Base-by-base conservation (phyloP, 92 coral and sea anemone genomes). In the Siderastrea radians region DNA sequence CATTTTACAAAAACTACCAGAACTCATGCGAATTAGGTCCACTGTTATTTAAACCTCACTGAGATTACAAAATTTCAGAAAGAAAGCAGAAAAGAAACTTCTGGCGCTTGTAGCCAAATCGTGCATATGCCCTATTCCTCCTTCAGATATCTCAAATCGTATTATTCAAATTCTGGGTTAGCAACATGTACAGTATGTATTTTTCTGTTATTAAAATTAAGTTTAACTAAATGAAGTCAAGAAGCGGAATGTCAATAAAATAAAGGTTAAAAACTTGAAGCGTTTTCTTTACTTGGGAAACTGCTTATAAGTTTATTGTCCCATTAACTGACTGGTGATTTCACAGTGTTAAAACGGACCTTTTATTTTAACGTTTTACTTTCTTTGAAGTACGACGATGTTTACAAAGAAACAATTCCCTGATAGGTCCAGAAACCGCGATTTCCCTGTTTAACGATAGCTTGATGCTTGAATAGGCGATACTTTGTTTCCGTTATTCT, bases 141-240 rank as follows among this genome's bases (percentile, higher is more conserved):
- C 17, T 58, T 4, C 57, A 62, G 70, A 26, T 55, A 6, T 58
- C 50, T 73, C 13, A 17, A 73, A 72, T 14, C 19, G 57, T 61
- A 59, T 73, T 43, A 69, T n/a, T 60, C n/a, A 72, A 82, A 7
- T 45, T 73, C 79, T 59, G 61, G 26, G 71, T 84, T 62, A 62
- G 47, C 53, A 51, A 45, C 49, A 64, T 84, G 78, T 59, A 83
- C 87, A 74, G 80, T 72, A 64, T 44, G 80, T 84, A 84, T 84
- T 84, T 84, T 84, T 84, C 78, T 44, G 79, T 84, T 84, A 73
- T 49, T 60, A 74, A 61, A 76, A 74, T 62, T 7, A 46, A 19
- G 3, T 16, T 57, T 72, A 7, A 16, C 38, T 45, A 14, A 48
- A 72, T 38, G 11, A 61, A 72, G 62, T 50, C n/a, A 46, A 70